Evolutionary conservation across 2,113 vertebrate genomes (phyloP).

Genomic region (Pterophyllum scalare): DNA sequence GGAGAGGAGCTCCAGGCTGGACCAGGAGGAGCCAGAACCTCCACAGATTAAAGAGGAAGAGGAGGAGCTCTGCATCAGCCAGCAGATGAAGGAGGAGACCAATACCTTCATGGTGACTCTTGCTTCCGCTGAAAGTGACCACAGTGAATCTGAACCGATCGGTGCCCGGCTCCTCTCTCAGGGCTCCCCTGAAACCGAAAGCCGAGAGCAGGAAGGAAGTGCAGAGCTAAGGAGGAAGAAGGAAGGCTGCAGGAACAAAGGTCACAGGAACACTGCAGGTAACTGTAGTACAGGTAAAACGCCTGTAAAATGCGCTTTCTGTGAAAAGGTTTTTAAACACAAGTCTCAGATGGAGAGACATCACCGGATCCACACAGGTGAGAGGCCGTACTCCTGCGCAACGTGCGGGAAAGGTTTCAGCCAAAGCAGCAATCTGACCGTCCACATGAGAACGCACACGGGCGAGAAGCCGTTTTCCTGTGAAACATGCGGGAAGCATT

Average conservation of each 20-base stretch:
- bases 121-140: neutral
- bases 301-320: neutral
- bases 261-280: neutral
- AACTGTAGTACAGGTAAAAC: neutral
- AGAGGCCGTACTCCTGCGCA: neutral
- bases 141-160: neutral
- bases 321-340: neutral
- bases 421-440: conserved; percentile 2
- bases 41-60: neutral
- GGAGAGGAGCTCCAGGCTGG: neutral
- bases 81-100: neutral
- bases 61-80: neutral
- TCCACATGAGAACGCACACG: conserved; percentile 3
- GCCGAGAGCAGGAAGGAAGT: neutral
- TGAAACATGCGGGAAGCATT: neutral
- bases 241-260: neutral
- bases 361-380: conserved; percentile 2
- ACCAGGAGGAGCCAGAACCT: neutral
- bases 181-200: neutral
- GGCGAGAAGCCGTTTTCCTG: neutral
- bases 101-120: neutral
- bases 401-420: neutral
- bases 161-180: neutral
- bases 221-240: neutral
- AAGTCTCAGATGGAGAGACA: conserved; percentile 4